phyloP scores from a whole-genome alignment of 2,797 vertebrate species.

The Harpagifer antarcticus region DNA sequence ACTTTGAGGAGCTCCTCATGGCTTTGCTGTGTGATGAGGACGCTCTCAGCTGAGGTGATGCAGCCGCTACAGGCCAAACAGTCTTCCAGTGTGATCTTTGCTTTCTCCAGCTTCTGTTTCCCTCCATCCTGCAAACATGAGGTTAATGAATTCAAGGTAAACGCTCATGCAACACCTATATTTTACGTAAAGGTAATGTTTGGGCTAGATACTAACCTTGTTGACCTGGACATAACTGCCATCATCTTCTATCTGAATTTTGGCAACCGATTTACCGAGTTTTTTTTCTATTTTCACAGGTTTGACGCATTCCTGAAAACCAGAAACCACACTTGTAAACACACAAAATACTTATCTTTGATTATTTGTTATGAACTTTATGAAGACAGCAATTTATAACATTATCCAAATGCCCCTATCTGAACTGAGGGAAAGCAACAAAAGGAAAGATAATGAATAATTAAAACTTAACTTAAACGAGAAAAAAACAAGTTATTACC shows the following conservation, averaged over 20 bases:
- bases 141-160: neutral
- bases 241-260: constrained; percentile 94
- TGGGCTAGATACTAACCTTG: constrained; percentile 78
- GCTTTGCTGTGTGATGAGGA: constrained; percentile 95
- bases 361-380: neutral
- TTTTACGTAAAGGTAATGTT: neutral
- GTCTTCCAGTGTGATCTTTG: constrained; percentile 94
- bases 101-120: constrained; percentile 90
- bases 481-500: neutral
- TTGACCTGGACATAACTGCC: constrained; percentile 93
- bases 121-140: constrained; percentile 87
- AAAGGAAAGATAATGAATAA: neutral
- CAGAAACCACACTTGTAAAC: neutral
- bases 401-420: neutral
- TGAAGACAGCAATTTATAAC: neutral
- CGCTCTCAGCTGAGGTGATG: constrained; percentile 95
- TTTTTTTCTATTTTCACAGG: constrained; percentile 92
- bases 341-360: neutral
- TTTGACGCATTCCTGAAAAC: constrained; percentile 92
- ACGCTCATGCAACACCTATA: rapidly evolving
- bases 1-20: constrained; percentile 90
- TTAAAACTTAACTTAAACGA: neutral
- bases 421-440: neutral
- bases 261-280: constrained; percentile 87
- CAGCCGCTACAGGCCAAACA: constrained; percentile 98